Base-by-base conservation (phyloP, 2,888 invertebrate species). In the Gandaritis pyraliata region DNA sequence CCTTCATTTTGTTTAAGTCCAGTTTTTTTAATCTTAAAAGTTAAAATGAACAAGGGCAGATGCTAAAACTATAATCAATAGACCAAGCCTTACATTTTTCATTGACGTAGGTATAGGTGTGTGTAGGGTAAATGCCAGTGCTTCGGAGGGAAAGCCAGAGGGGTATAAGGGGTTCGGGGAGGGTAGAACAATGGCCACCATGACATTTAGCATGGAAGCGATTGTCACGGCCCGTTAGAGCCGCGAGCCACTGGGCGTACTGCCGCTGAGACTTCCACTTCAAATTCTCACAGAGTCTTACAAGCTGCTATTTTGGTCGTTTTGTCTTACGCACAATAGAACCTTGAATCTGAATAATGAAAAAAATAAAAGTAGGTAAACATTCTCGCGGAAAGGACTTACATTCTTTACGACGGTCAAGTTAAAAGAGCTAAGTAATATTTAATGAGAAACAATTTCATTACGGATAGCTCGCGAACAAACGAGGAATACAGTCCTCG, bases 191-290 rank as follows among this genome's bases (percentile, higher is more conserved):
- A 91, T 91, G 82, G 88, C 87, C 83, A 90, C 88, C 90, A 87
- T 92, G 92, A 91, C 90, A 92, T 92, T 91, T 91, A 91, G 88
- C 88, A 89, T 89, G 89, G 89, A 90, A 88, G 86, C 88, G 86
- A 87, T 92, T 89, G 89, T 90, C 88, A 87, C 87, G 90, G 87
- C 78, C 88, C 86, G 90, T 86, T 89, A 81, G 85, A 86, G 79
- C 71, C 80, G 80, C 82, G 81, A 87, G 80, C 84, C 83, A 83
- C 84, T 77, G 78, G 80, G 83, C 87, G 86, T 79, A 87, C 85
- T 78, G 75, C 86, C 86, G 86, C 82, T 80, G 80, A 77, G 76
- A 77, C 81, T 76, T 65, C 77, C 81, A 82, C 77, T 82, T 85
- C 80, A 81, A 87, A 85, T 81, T 78, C 77, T 74, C 76, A 78